Conservation (phyloP, 2,113 vertebrate genomes). For the Chaetodon trifascialis region DNA sequence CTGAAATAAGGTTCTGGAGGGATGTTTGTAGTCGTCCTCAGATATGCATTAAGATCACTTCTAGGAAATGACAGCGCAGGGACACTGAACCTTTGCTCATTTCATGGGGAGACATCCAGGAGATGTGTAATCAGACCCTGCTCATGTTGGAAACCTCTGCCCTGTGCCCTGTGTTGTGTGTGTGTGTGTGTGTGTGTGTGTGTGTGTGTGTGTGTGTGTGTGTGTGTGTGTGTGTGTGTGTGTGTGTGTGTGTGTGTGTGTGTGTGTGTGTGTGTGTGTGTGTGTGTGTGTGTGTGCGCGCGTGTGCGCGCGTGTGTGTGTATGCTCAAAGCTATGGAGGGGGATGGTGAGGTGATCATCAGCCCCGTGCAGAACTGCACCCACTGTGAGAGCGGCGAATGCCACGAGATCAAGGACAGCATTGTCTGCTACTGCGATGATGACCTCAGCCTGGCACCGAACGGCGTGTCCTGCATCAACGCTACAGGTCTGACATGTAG, state of each 20-base stretch:
- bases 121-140: conserved; percentile 4
- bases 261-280: conserved; percentile 1
- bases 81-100: conserved; percentile 17
- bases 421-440: conserved; percentile 92
- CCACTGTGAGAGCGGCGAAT: conserved; percentile 93
- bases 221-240: background rate
- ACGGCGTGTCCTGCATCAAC: conserved; percentile 90
- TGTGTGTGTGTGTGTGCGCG: conserved; percentile 29
- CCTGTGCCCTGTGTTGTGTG: conserved; percentile 13
- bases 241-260: conserved; percentile 21
- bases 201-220: conserved; percentile 19
- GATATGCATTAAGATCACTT: background rate
- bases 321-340: conserved; percentile 88
- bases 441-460: conserved; percentile 87
- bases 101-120: background rate
- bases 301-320: conserved; percentile 11
- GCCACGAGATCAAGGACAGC: conserved; percentile 86
- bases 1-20: background rate
- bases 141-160: conserved; percentile 17
- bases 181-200: conserved; percentile 5
- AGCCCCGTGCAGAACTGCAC: conserved; percentile 95
- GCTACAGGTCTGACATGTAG: conserved; percentile 69
- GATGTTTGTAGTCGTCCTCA: background rate
- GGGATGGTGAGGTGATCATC: conserved; percentile 95
- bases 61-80: conserved; percentile 13